Conservation (phyloP, 2,888 invertebrate species). For the Xanthia icteritia region DNA sequence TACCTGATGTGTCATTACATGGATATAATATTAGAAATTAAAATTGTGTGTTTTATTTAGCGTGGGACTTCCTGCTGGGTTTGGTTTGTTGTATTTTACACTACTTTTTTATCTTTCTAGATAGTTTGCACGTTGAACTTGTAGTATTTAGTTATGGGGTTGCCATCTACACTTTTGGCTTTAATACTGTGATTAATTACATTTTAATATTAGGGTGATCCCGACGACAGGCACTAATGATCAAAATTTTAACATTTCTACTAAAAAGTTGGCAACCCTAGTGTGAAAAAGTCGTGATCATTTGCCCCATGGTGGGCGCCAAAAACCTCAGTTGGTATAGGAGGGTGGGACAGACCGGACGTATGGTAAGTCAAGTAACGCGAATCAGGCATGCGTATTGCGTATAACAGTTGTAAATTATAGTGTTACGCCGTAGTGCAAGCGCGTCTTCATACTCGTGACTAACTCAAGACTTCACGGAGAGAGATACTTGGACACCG, state of each 20-base stretch:
- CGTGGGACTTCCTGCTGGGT: constrained; percentile 83
- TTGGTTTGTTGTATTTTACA: constrained; percentile 70
- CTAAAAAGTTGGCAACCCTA: constrained; percentile 74
- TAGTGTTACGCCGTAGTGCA: constrained; percentile 69
- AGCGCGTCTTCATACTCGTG: constrained; percentile 67
- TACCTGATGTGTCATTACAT: constrained; percentile 89
- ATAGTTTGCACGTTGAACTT: constrained; percentile 76
- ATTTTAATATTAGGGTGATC: constrained; percentile 61
- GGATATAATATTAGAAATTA: constrained; percentile 86
- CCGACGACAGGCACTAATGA: constrained; percentile 64
- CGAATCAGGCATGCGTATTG: constrained; percentile 76
- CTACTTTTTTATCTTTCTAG: constrained; percentile 69
- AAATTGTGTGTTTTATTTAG: constrained; percentile 89
- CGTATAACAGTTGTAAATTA: constrained; percentile 69
- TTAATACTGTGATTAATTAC: constrained; percentile 69
- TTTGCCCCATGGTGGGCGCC: constrained; percentile 77
- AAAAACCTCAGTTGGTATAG: constrained; percentile 65
- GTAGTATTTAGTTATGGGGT: constrained; percentile 68
- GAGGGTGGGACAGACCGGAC: constrained; percentile 68
- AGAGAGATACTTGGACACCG: constrained; percentile 56
- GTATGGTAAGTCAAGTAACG: constrained; percentile 74
- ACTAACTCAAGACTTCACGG: constrained; percentile 73
- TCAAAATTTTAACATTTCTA: constrained; percentile 65
- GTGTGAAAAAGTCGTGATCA: constrained; percentile 72
- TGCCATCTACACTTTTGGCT: constrained; percentile 67